Evolutionary conservation across 2,888 invertebrate genomes (phyloP).

Genomic region (Galerucella nymphaeae): DNA sequence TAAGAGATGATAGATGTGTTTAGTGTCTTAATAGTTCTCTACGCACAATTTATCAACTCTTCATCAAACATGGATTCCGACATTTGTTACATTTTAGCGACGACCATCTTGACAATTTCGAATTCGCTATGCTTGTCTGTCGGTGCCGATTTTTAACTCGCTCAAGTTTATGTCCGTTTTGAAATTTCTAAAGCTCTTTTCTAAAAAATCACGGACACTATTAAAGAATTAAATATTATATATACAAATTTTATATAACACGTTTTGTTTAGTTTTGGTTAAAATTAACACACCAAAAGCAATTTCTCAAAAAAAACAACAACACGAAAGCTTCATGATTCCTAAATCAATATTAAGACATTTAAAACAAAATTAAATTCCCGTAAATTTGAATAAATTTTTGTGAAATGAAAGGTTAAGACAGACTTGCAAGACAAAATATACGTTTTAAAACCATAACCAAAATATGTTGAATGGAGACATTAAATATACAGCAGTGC

Average conservation of each 20-base stretch:
- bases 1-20: too few relatives aligned
- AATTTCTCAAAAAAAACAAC: constrained; percentile 21
- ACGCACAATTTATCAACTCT: too few relatives aligned
- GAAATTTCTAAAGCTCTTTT: not conserved
- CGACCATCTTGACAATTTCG: too few relatives aligned
- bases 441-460: constrained; percentile 37
- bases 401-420: constrained; percentile 42
- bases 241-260: constrained; percentile 2
- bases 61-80: too few relatives aligned
- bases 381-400: constrained; percentile 1
- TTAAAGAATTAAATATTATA: not conserved
- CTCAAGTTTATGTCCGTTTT: not conserved
- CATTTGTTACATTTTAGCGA: too few relatives aligned
- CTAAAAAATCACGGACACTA: not conserved
- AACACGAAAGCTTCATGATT: constrained; percentile 36
- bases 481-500: constrained; percentile 8
- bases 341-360: constrained; percentile 3
- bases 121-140: too few relatives aligned
- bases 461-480: constrained; percentile 16
- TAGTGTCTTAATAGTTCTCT: too few relatives aligned
- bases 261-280: constrained; percentile 14
- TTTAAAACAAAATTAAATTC: constrained; percentile 19
- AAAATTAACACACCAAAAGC: constrained; percentile 31
- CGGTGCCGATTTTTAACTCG: too few relatives aligned
- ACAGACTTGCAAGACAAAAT: constrained; percentile 42